These are phyloP conservation scores for Hapalemur alaotrensis DNA, from an alignment of 2,797 vertebrate genomes.

Conservation along the genomic window DNA sequence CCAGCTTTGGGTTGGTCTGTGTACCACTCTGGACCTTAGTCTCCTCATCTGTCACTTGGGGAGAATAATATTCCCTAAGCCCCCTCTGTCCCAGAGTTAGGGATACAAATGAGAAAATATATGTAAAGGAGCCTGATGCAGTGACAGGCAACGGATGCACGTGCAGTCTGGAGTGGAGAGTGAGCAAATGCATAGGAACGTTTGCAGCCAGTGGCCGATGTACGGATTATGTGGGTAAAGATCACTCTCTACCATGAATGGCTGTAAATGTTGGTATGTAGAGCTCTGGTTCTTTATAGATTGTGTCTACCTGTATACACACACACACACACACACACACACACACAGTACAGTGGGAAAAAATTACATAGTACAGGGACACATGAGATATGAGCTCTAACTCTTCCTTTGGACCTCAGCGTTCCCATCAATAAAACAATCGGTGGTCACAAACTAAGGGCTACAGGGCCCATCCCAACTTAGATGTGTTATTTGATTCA, in stretches of 20 bases:
- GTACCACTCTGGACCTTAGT: neutral
- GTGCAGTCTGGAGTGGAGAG: neutral
- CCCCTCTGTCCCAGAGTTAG: neutral
- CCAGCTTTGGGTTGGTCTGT: neutral
- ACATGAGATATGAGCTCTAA: accelerated
- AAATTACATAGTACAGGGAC: neutral
- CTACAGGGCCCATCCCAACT: accelerated
- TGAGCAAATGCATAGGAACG: neutral
- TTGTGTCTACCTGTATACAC: accelerated
- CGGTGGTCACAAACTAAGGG: accelerated
- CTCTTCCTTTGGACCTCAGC: neutral
- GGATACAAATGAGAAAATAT: neutral
- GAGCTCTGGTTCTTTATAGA: neutral
- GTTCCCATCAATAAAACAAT: neutral
- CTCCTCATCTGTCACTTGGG: neutral
- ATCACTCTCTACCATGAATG: neutral
- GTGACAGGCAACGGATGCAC: accelerated
- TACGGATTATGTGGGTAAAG: neutral
- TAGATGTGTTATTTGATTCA: neutral
- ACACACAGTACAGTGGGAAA: neutral
- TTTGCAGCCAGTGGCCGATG: too few species aligned
- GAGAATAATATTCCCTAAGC: neutral
- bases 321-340: too few species aligned
- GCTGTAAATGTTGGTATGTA: too few species aligned
- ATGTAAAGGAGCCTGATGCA: neutral